Percentiles rank a stretch among this genome's conserved stretches.
Evolutionary conservation across 2,797 vertebrate genomes (phyloP).

Genomic region (Lagorchestes hirsutus): DNA sequence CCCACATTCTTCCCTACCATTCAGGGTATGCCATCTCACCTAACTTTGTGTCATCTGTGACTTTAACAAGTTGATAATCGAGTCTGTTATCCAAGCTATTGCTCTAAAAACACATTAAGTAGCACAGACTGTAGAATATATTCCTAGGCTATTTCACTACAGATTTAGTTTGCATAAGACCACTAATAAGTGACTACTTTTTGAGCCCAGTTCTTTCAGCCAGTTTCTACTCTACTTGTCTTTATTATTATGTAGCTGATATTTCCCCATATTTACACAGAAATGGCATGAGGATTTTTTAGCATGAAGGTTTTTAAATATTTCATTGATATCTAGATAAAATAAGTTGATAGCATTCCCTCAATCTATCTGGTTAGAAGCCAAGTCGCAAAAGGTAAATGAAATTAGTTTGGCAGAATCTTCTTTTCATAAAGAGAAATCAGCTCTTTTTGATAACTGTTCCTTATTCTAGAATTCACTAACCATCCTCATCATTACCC

Average conservation of each 20-base stretch:
- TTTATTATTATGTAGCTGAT: not conserved
- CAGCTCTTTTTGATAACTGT: not conserved
- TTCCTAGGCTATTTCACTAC: not conserved
- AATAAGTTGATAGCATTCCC: not conserved
- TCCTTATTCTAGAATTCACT: not conserved
- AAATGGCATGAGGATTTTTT: not conserved
- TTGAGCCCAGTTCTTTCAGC: not conserved
- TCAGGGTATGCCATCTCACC: not conserved
- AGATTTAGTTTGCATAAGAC: not conserved
- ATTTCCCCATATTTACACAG: not conserved
- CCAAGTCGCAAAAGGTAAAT: not conserved
- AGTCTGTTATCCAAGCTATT: not conserved
- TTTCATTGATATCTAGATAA: not conserved
- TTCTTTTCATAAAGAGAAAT: not conserved
- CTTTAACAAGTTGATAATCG: not conserved
- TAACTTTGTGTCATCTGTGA: not conserved
- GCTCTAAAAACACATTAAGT: not conserved
- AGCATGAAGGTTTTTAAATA: not conserved
- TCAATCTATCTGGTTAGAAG: not conserved
- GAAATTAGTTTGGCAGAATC: not conserved
- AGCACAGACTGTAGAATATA: not conserved
- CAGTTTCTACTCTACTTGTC: not conserved
- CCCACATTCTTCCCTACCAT: not conserved
- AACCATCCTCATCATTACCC: not conserved
- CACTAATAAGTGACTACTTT: not conserved